Percentiles rank a stretch among this genome's conserved stretches.
Conservation (phyloP, 2,888 invertebrate species). For the Drosophila yooni region DNA sequence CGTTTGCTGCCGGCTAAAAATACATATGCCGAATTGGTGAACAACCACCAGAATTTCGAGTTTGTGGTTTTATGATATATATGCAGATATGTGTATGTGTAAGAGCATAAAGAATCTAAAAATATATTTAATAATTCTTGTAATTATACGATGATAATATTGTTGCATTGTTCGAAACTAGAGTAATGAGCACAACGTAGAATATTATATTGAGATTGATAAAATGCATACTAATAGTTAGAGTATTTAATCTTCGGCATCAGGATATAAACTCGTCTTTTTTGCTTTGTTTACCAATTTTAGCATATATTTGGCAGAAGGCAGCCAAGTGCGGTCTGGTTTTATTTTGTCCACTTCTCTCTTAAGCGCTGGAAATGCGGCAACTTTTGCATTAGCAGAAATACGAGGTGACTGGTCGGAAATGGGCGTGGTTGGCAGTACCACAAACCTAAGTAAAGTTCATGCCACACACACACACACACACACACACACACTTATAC, state of each 20-base stretch:
- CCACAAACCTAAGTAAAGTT: slow-evolving; percentile 51
- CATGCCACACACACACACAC: slow-evolving; percentile 21
- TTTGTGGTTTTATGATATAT: neutral
- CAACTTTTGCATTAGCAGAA: slow-evolving; percentile 72
- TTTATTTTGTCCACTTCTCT: slow-evolving; percentile 57
- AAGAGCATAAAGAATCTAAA: neutral
- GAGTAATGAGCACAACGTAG: neutral
- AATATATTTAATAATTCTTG: neutral
- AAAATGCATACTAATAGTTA: neutral
- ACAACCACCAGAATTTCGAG: neutral
- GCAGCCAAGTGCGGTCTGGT: slow-evolving; percentile 51
- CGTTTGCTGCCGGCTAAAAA: neutral
- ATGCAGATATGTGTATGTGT: neutral
- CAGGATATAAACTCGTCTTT: neutral
- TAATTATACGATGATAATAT: neutral
- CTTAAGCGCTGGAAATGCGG: slow-evolving; percentile 53
- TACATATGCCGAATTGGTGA: neutral
- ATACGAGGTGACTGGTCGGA: slow-evolving; percentile 13
- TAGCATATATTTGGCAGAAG: slow-evolving; percentile 57
- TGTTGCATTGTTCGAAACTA: neutral
- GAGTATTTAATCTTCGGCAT: slow-evolving; percentile 2
- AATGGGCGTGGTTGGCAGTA: slow-evolving; percentile 40
- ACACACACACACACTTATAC: slow-evolving; percentile 14
- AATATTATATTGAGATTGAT: neutral
- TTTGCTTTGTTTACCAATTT: slow-evolving; percentile 65